Conservation (phyloP, 2,888 invertebrate species). For the Tubulanus polymorphus region DNA sequence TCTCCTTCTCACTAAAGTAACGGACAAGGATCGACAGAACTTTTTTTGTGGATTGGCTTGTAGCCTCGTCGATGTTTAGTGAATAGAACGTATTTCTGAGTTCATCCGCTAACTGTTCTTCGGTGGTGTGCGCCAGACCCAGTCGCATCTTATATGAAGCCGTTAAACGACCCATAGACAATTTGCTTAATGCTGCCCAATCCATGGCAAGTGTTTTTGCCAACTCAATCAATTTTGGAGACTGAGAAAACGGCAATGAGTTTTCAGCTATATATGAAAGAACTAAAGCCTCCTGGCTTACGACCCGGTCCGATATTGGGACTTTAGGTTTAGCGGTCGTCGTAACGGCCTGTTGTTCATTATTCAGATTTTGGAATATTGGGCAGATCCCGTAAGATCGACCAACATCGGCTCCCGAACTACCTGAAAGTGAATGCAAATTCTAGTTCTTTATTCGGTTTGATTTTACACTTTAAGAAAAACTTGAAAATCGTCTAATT, state of each 20-base stretch:
- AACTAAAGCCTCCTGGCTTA: constrained; percentile 14
- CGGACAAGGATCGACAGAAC: constrained; percentile 16
- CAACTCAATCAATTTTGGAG: constrained; percentile 16
- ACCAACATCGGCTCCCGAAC: too few relatives aligned
- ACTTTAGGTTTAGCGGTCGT: too few relatives aligned
- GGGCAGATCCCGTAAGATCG: too few relatives aligned
- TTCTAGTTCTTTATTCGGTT: too few relatives aligned
- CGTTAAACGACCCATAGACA: constrained; percentile 14
- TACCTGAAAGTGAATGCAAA: too few relatives aligned
- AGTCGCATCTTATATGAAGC: constrained; percentile 13
- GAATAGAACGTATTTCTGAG: constrained; percentile 9
- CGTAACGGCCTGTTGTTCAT: too few relatives aligned
- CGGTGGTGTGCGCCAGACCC: constrained; percentile 7
- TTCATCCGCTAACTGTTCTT: constrained; percentile 3
- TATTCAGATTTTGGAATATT: too few relatives aligned
- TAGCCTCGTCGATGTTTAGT: constrained; percentile 20
- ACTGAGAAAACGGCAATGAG: constrained; percentile 16
- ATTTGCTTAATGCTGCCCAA: constrained; percentile 11
- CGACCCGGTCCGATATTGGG: constrained; percentile 11
- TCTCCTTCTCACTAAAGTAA: constrained; percentile 1
- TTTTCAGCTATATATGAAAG: constrained; percentile 14
- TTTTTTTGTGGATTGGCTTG: constrained; percentile 14
- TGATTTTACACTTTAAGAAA: too few relatives aligned
- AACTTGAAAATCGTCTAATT: too few relatives aligned
- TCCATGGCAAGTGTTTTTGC: constrained; percentile 16